Base-by-base conservation (phyloP, 2,113 vertebrate species). In the Caranx ignobilis region DNA sequence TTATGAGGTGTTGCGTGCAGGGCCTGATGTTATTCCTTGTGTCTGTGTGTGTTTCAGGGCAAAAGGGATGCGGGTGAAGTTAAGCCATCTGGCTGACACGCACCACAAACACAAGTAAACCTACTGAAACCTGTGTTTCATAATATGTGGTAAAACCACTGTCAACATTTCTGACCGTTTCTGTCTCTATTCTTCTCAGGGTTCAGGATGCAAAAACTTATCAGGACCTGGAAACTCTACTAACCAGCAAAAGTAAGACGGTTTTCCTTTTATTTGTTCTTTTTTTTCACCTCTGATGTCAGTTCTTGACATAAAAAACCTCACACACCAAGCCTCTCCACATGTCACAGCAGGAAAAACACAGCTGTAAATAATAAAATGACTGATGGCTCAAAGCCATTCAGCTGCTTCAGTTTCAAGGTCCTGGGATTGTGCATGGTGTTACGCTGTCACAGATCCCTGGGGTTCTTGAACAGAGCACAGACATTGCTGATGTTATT, bases 41-140 rank as follows among this genome's bases (percentile, higher is more conserved):
- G 0, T n/a, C 18, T 18, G 19, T 48, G 37, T 86, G 63, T 92
- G 59, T 91, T 91, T 86, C 79, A 95, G 94, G 91, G 94, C 94
- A 41, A 95, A 95, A n/a, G 93, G 48, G 77, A 93, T 94, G 91
- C 80, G 92, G 60, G 86, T 94, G 64, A 94, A 89, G 87, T 76
- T 94, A 3, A 88, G 88, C 82, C 91, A 94, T 72, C 82, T 94
- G 87, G 81, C 92, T 31, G 93, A 94, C 35, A 79, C 82, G 10
- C 89, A 90, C n/a, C 81, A 93, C 81, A 95, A 90, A 75, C 84
- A 87, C 62, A 93, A 84, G 93, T 94, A 91, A 81, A 48, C 10
- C 19, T 5, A 8, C 48, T 35, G 8, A 68, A 41, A 37, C 2
- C 2, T 6, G 18, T 8, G 3, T 65, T 57, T 47, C 0, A 16